Conservation (phyloP, 2,113 vertebrate genomes). For the Poeciliopsis turrubarensis region DNA sequence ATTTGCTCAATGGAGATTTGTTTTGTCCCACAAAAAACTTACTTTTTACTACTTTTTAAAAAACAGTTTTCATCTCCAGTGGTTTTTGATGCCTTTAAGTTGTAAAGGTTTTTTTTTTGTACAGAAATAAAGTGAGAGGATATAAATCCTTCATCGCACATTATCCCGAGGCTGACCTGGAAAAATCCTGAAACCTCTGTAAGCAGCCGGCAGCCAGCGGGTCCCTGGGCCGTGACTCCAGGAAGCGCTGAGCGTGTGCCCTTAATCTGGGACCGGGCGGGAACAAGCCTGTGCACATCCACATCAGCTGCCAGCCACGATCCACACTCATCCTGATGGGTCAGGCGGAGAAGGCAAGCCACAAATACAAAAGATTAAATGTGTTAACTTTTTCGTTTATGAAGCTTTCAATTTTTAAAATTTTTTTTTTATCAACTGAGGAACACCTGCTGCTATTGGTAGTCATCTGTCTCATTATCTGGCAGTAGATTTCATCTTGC, state of each 20-base stretch:
- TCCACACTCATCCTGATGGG: constrained; percentile 85
- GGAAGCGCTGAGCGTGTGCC: constrained; percentile 84
- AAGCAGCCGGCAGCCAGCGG: constrained; percentile 81
- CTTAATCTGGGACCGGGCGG: constrained; percentile 82
- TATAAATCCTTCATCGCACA: background rate
- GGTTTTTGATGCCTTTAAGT: background rate
- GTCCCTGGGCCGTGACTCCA: constrained; percentile 84
- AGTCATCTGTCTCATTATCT: constrained; percentile 96
- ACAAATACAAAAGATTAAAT: background rate
- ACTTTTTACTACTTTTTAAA: background rate
- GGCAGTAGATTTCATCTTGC: constrained; percentile 93
- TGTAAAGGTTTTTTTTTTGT: background rate
- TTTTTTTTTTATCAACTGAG: background rate
- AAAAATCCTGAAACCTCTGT: constrained; percentile 82
- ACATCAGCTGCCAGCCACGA: constrained; percentile 93
- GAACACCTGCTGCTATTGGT: constrained; percentile 86
- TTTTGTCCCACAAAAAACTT: background rate
- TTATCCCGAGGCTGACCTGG: constrained; percentile 79
- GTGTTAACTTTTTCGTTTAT: background rate
- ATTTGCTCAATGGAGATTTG: background rate
- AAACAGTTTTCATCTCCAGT: background rate
- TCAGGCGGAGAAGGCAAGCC: background rate
- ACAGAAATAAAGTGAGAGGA: background rate
- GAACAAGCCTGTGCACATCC: constrained; percentile 92
- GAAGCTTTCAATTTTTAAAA: too few relatives aligned